Base-by-base conservation (phyloP, 2,113 vertebrate genomes). In the Forbesichthys papilliferus region DNA sequence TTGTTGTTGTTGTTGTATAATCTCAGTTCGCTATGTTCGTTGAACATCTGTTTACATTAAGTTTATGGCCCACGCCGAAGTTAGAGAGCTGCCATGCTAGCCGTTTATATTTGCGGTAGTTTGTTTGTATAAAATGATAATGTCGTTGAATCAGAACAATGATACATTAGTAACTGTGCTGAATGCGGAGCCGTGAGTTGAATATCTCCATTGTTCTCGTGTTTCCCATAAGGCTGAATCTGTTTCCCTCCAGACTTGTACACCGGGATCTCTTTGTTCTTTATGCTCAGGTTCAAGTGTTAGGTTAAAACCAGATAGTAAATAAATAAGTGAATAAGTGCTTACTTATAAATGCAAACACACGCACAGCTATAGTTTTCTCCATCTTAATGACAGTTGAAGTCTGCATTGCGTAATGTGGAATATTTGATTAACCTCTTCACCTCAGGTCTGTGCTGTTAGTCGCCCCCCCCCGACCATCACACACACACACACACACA, bases 251-350 rank as follows among this genome's bases (percentile, higher is more conserved):
- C 60, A 79, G 83, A 82, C 79, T 64, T 86, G 88, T 87, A 85
- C 36, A 42, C 36, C 36, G 36, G 36, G 36, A 42, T 42, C 36
- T 7, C 36, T 42, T 42, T 42, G 36, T 42, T 42, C 94, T 91
- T 93, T 94, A 92, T 94, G 93, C 95, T 93, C 93, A 84, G 95
- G 93, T 96, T 95, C 94, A 92, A 94, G 93, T 94, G 94, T 95
- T 95, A 95, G 95, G 95, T 97, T 97, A 96, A 95, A 91, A 95
- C 93, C 94, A 54, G 63, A 74, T 27, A 76, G 71, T 73, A 94
- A 96, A 96, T 27, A 27, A 27, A 27, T 27, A 27, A 27, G 27
- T 27, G 27, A 27, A 27, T 27, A 27, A 27, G 2, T 27, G 2
- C 27, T 27, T 27, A 3, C 27, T 27, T 27, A 98, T 96, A 95